These are phyloP conservation scores for Cladopsammia gracilis DNA, from an alignment of 64 coral and sea anemone genomes.

Conservation along the genomic window DNA sequence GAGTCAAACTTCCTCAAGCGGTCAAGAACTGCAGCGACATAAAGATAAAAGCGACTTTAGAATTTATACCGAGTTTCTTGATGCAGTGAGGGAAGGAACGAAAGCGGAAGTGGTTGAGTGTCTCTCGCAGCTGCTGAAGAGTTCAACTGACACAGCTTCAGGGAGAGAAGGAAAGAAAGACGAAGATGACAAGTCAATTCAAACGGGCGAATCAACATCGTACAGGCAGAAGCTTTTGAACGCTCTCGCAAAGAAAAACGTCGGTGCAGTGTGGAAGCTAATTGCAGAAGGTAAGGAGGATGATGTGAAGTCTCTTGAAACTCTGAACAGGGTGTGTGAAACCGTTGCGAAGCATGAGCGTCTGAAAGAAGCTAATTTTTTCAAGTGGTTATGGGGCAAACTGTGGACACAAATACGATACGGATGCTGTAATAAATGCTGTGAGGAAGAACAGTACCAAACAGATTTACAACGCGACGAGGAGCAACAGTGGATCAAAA, in stretches of 20 bases:
- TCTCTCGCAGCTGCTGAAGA: background rate
- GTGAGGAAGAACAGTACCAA: background rate
- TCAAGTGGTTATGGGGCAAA: background rate
- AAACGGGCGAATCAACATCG: background rate
- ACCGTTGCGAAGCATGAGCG: background rate
- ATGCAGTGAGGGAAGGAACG: background rate
- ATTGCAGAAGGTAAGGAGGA: background rate
- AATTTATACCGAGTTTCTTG: background rate
- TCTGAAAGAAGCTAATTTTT: background rate
- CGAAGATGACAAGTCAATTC: background rate
- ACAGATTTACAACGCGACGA: background rate
- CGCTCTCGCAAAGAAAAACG: background rate
- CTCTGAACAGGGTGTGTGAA: background rate
- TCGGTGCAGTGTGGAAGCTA: background rate
- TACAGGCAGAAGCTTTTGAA: background rate
- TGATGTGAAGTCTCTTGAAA: background rate
- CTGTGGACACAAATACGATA: background rate
- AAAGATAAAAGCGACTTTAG: background rate
- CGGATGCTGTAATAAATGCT: too few species aligned
- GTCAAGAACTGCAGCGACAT: background rate
- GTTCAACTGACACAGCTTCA: background rate
- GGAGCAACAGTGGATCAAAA: background rate
- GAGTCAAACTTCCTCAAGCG: too few species aligned
- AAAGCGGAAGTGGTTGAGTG: background rate
- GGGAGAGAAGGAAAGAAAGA: background rate